A percentile compares a stretch with the other conserved stretches of the same genome.
Conservation (phyloP, 2,888 invertebrate genomes). For the Yponomeuta cagnagella region DNA sequence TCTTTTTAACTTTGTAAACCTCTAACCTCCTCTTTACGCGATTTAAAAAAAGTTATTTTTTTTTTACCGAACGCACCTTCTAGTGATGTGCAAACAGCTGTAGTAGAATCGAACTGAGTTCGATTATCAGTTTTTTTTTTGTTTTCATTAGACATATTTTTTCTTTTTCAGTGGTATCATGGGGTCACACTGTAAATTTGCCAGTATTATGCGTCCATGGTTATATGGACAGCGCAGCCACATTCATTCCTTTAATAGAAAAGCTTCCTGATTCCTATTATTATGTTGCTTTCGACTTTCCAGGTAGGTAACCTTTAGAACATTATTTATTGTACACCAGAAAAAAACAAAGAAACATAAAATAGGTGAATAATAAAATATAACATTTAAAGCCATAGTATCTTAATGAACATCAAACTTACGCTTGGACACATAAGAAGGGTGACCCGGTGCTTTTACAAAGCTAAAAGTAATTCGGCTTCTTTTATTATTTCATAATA, state of each 20-base stretch:
- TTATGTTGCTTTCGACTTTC: slow-evolving; percentile 60
- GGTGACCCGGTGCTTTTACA: too few species aligned
- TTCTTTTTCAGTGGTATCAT: slow-evolving; percentile 63
- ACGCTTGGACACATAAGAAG: too few species aligned
- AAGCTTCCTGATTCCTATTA: slow-evolving; percentile 49
- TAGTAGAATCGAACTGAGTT: background rate
- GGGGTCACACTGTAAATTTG: slow-evolving; percentile 61
- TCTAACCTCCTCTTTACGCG: too few species aligned
- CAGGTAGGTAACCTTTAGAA: slow-evolving; percentile 36
- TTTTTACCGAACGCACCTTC: background rate
- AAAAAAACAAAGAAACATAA: too few species aligned
- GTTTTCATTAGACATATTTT: background rate
- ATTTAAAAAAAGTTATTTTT: background rate
- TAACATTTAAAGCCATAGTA: too few species aligned
- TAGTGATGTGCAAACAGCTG: background rate
- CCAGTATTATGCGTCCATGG: slow-evolving; percentile 74
- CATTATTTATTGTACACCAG: background rate
- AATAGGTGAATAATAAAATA: too few species aligned
- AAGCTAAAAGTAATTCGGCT: too few species aligned
- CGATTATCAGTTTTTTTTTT: background rate
- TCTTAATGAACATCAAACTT: too few species aligned
- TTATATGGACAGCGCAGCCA: slow-evolving; percentile 74
- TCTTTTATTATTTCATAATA: too few species aligned
- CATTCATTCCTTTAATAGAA: slow-evolving; percentile 69
- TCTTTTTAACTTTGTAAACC: too few species aligned